Percentiles rank a stretch among this genome's conserved stretches.
phyloP scores from a whole-genome alignment of 2,113 vertebrate genomes.

The Craseonycteris thonglongyai region DNA sequence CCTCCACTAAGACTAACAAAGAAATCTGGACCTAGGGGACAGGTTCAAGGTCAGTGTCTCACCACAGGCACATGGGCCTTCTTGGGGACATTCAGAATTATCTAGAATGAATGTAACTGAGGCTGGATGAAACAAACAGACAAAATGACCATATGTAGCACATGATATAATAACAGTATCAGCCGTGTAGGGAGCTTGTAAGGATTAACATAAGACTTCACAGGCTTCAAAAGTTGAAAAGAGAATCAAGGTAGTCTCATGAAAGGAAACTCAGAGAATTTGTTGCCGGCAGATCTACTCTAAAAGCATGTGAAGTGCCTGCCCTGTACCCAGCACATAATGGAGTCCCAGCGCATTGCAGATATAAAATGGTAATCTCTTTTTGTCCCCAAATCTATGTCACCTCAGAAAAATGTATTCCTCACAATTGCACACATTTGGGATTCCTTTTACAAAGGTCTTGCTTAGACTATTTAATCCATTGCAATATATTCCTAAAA shows the following conservation, averaged over 20 bases:
- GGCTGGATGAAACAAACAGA: not conserved
- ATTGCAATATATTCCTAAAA: not conserved
- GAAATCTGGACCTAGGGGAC: rapidly evolving
- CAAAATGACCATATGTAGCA: not conserved
- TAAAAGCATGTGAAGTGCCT: not conserved
- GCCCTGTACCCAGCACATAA: not conserved
- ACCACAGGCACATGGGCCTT: rapidly evolving
- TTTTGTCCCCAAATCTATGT: not conserved
- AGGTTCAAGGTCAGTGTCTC: too few relatives aligned
- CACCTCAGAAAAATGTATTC: not conserved
- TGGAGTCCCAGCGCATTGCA: not conserved
- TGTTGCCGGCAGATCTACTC: not conserved
- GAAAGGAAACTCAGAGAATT: not conserved
- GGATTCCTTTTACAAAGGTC: not conserved
- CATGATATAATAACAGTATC: not conserved
- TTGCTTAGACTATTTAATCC: not conserved
- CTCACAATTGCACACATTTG: not conserved
- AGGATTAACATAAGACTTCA: not conserved
- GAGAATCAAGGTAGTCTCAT: not conserved
- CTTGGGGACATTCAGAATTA: not conserved
- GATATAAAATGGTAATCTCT: not conserved
- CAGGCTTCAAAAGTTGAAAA: not conserved
- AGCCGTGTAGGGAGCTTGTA: not conserved
- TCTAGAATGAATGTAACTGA: not conserved
- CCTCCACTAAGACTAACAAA: too few relatives aligned